A percentile compares a stretch with the other conserved stretches of the same genome.
Evolutionary conservation across 1,140 invertebrate genomes (phyloP).

Genomic region (Conus ventricosus): DNA sequence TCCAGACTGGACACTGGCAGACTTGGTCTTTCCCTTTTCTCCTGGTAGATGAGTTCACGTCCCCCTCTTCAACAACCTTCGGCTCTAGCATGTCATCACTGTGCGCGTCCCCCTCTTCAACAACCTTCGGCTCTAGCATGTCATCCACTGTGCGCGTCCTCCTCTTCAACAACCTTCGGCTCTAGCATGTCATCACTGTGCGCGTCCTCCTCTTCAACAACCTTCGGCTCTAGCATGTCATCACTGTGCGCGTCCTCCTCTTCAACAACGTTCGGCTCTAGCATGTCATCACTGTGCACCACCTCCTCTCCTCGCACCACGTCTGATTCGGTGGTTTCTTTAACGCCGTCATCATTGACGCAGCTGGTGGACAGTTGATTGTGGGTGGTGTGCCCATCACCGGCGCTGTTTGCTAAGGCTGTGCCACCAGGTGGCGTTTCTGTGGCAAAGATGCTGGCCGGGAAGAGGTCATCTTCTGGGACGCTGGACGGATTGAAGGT

Average conservation of each 20-base stretch:
- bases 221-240: too few species aligned
- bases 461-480: slow-evolving; percentile 60
- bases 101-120: too few species aligned
- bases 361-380: too few species aligned
- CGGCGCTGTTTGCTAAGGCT: too few species aligned
- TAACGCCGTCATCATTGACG: neutral
- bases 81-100: too few species aligned
- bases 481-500: slow-evolving; percentile 48
- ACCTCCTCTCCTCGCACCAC: too few species aligned
- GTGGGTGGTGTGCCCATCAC: too few species aligned
- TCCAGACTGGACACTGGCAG: neutral
- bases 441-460: slow-evolving; percentile 60
- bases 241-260: neutral
- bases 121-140: too few species aligned
- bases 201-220: too few species aligned
- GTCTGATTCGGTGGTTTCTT: neutral
- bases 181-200: too few species aligned
- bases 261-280: neutral
- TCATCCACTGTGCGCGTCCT: neutral
- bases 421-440: neutral
- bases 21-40: neutral
- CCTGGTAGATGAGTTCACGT: neutral
- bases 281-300: too few species aligned
- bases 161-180: neutral
- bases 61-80: neutral